Evolutionary conservation across 1,140 invertebrate species (phyloP).

Genomic region (Trichoplusia ni): DNA sequence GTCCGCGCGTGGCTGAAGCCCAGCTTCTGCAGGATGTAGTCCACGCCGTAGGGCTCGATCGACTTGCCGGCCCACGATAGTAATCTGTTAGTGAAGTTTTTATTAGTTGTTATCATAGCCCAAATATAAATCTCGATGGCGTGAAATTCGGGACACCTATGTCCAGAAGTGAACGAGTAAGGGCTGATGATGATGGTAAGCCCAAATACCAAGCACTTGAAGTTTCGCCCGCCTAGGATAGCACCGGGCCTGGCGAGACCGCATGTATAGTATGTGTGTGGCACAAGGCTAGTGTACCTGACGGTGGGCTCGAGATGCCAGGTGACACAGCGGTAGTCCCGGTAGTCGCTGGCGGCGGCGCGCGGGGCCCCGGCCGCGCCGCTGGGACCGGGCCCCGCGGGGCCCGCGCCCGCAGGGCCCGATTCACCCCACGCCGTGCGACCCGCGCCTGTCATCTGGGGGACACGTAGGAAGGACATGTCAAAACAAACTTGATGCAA

Average conservation of each 20-base stretch:
- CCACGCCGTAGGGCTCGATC: conserved; percentile 98
- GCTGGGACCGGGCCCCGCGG: conserved; percentile 13
- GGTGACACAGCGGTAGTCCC: conserved; percentile 96
- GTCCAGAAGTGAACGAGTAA: too few relatives aligned
- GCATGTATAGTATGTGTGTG: too few relatives aligned
- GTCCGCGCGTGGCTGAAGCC: conserved; percentile 98
- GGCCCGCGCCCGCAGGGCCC: neutral
- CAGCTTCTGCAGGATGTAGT: conserved; percentile 97
- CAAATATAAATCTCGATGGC: neutral
- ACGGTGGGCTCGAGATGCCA: conserved; percentile 99
- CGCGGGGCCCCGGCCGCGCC: neutral
- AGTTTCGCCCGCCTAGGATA: too few relatives aligned
- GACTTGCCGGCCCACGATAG: conserved; percentile 97
- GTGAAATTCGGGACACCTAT: too few relatives aligned
- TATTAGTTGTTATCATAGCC: neutral
- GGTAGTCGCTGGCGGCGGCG: conserved; percentile 87
- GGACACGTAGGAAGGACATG: too few relatives aligned
- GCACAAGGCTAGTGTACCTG: conserved; percentile 80
- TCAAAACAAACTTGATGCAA: too few relatives aligned
- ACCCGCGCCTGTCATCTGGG: conserved; percentile 55
- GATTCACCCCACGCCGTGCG: conserved; percentile 35
- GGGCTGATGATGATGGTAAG: too few relatives aligned
- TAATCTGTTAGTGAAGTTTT: conserved; percentile 82
- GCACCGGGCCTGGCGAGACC: too few relatives aligned
- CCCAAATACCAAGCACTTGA: too few relatives aligned